These are phyloP conservation scores for Cisticola juncidis DNA, from an alignment of 2,113 vertebrate species.

Conservation along the genomic window DNA sequence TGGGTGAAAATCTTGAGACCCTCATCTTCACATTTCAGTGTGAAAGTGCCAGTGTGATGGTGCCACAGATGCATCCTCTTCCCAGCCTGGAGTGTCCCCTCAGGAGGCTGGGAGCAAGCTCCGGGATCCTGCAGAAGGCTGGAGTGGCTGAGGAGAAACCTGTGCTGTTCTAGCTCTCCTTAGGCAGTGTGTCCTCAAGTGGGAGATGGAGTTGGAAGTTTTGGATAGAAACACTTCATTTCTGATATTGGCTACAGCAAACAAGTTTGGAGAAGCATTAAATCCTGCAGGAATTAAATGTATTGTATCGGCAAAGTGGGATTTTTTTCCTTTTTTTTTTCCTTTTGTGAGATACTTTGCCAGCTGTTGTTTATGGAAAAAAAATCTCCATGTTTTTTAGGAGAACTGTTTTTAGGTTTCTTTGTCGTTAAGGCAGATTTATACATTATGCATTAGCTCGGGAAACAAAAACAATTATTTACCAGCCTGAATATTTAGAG, in stretches of 20 bases:
- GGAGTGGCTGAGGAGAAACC: not conserved
- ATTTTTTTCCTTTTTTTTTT: not conserved
- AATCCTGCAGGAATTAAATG: slow-evolving; percentile 36
- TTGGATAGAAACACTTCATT: not conserved
- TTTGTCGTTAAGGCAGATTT: slow-evolving; percentile 16
- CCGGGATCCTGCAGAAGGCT: not conserved
- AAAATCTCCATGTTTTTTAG: not conserved
- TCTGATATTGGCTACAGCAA: not conserved
- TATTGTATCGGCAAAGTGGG: not conserved
- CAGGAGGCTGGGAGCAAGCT: not conserved
- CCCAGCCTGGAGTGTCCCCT: accelerated
- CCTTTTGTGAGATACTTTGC: slow-evolving; percentile 4
- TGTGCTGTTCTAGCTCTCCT: not conserved
- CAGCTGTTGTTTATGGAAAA: slow-evolving; percentile 45
- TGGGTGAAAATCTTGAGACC: not conserved
- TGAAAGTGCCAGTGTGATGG: not conserved
- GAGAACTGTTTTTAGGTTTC: slow-evolving; percentile 38
- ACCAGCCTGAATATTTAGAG: slow-evolving; percentile 1
- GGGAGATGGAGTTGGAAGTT: not conserved
- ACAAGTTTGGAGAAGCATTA: not conserved
- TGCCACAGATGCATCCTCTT: not conserved
- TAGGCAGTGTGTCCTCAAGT: not conserved
- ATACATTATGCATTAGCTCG: slow-evolving; percentile 42
- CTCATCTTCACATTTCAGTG: accelerated
- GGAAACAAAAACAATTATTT: slow-evolving; percentile 47